Base-by-base conservation (phyloP, 2,113 vertebrate species). In the Apaloderma vittatum region DNA sequence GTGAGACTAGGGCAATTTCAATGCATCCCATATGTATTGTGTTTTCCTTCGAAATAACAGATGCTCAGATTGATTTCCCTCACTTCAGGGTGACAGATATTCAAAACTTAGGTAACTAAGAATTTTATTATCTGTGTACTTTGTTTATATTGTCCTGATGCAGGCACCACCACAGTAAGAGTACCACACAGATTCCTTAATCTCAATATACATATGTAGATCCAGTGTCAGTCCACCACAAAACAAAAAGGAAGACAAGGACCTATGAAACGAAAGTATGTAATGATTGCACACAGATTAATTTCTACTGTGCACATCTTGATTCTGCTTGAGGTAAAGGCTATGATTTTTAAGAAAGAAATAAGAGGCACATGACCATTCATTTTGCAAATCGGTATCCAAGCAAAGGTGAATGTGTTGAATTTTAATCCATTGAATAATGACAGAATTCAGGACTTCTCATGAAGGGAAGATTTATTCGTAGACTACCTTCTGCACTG, bases 1-100 rank as follows among this genome's bases (percentile, higher is more conserved):
- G 75, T 11, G 21, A 88, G 16, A 37, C 46, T 40, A 17, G 10
- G 88, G 36, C 36, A 48, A 26, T 49, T 70, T 18, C 3, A 1
- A 36, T 11, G 23, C 8, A 3, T 24, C 40, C 36, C 1, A 0
- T 12, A 21, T 1, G 1, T 12, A 26, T 46, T 49, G 62, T 4
- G 18, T 46, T 18, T 4, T 13, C 29, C 18, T 77, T 55, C 3
- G 2, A 71, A 87, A 43, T 67, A 93, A 90, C 9, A 59, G 51
- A 65, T 7, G 30, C 20, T 58, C 3, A 58, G 62, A 16, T 36
- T 82, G 27, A 34, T 81, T 84, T 65, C 37, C 62, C 45, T 96
- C 54, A 54, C 21, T 85, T 72, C 40, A 75, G 24, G 11, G 12
- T 4, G 3, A 57, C 0, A 48, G 23, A 40, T 10, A 18, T 68